phyloP scores from a whole-genome alignment of 2,113 vertebrate genomes.

The Amblyopsis rosae region DNA sequence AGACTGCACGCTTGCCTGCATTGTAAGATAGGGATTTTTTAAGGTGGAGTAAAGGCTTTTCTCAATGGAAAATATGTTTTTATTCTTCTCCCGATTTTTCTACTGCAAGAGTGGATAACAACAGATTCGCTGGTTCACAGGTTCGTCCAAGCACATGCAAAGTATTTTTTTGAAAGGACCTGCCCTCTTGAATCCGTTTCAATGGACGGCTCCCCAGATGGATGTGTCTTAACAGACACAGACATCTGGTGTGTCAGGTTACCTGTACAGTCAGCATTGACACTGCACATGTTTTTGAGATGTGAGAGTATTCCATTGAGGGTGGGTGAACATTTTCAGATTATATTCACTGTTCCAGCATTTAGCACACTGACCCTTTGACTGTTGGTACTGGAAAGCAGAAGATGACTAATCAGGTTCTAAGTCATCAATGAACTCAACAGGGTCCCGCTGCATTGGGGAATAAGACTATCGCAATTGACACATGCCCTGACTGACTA shows the following conservation, averaged over 20 bases:
- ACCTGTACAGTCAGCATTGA: not conserved
- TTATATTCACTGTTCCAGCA: slow-evolving; percentile 45
- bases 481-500: slow-evolving; percentile 39
- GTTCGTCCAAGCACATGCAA: too few relatives aligned
- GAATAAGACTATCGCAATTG: slow-evolving; percentile 53
- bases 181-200: too few relatives aligned
- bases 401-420: slow-evolving; percentile 33
- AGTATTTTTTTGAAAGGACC: too few relatives aligned
- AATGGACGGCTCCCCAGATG: too few relatives aligned
- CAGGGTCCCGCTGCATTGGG: slow-evolving; percentile 35
- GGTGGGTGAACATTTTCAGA: slow-evolving; percentile 32
- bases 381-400: slow-evolving; percentile 38
- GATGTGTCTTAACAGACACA: too few relatives aligned
- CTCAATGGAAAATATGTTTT: too few relatives aligned
- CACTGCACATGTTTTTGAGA: not conserved
- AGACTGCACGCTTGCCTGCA: slow-evolving; percentile 40
- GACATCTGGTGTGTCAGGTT: too few relatives aligned
- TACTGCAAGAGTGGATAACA: too few relatives aligned
- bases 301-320: slow-evolving; percentile 11
- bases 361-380: slow-evolving; percentile 51
- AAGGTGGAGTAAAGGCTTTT: slow-evolving; percentile 19
- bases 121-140: too few relatives aligned
- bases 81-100: too few relatives aligned
- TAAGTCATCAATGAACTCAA: slow-evolving; percentile 55
- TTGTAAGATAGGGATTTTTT: slow-evolving; percentile 13